Conservation (phyloP, 2,797 vertebrate species). For the Brachymystax lenok region DNA sequence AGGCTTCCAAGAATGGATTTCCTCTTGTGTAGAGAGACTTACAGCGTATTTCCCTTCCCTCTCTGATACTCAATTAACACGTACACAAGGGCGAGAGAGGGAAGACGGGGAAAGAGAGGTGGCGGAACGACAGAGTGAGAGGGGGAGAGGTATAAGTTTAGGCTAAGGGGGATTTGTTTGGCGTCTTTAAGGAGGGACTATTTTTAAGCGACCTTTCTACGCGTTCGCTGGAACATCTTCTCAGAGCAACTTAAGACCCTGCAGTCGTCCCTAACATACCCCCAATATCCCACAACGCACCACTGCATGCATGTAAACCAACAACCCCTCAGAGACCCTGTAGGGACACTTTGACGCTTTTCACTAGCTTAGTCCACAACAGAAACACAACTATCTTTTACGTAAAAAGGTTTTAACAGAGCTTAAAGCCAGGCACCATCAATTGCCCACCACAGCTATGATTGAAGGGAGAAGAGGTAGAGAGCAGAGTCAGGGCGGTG, state of each 20-base stretch:
- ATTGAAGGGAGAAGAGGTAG: background rate
- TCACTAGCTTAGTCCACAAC: no score
- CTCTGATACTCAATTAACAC: background rate
- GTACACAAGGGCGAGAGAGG: background rate
- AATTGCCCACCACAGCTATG: background rate
- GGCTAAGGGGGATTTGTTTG: conserved; percentile 3
- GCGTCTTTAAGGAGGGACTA: conserved; percentile 17
- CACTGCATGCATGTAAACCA: background rate
- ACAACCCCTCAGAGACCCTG: background rate
- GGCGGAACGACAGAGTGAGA: conserved; percentile 19
- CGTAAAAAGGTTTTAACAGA: background rate
- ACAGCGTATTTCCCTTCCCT: background rate
- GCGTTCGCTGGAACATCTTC: background rate
- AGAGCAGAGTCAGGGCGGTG: background rate
- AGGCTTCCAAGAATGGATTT: background rate
- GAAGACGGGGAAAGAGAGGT: background rate
- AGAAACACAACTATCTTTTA: no score
- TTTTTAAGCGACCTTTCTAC: conserved; percentile 32
- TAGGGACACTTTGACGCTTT: background rate
- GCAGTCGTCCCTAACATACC: background rate
- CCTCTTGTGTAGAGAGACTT: background rate
- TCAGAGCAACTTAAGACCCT: conserved; percentile 6
- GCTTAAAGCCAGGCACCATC: background rate
- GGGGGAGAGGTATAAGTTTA: conserved; percentile 12
- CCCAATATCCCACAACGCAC: background rate